Conservation (phyloP, 2,113 vertebrate genomes). For the Atherinomorus stipes region DNA sequence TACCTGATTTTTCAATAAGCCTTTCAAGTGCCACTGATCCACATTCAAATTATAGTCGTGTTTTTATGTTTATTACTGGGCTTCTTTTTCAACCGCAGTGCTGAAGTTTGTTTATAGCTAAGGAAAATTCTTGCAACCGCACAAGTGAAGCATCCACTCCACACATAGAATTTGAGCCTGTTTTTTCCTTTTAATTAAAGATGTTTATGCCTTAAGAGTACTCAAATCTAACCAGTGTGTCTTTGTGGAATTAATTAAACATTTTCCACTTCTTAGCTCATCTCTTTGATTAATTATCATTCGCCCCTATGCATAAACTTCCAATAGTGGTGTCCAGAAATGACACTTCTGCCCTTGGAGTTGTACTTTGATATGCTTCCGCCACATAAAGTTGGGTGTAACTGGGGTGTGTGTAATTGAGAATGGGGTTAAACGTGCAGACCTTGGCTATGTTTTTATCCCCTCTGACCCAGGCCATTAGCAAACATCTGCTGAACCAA, state of each 20-base stretch:
- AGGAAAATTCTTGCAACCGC: conserved; percentile 46
- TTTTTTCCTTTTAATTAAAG: conserved; percentile 54
- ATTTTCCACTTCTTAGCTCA: conserved; percentile 18
- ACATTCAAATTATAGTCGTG: conserved; percentile 31
- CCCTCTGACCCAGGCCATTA: conserved; percentile 57
- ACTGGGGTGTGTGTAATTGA: conserved; percentile 31
- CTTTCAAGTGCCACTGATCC: conserved; percentile 59
- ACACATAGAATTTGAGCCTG: conserved; percentile 16
- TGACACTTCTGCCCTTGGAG: conserved; percentile 27
- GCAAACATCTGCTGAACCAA: conserved; percentile 65
- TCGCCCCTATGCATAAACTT: not conserved
- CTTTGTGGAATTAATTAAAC: conserved; percentile 56
- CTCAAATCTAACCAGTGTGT: conserved; percentile 30
- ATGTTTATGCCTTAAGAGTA: conserved; percentile 45
- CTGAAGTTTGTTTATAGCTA: conserved; percentile 60
- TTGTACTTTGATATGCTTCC: conserved; percentile 37
- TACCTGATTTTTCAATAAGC: conserved; percentile 45
- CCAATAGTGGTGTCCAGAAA: conserved; percentile 3
- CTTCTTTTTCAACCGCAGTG: conserved; percentile 74
- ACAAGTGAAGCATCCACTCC: conserved; percentile 13
- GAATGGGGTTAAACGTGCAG: conserved; percentile 52
- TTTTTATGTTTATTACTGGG: conserved; percentile 59
- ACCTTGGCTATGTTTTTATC: conserved; percentile 40
- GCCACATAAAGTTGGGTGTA: conserved; percentile 15
- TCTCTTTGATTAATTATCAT: conserved; percentile 38